Evolutionary conservation across 53 echinoderm and acorn worm genomes (phyloP).

Genomic region (Stichopus horrens): DNA sequence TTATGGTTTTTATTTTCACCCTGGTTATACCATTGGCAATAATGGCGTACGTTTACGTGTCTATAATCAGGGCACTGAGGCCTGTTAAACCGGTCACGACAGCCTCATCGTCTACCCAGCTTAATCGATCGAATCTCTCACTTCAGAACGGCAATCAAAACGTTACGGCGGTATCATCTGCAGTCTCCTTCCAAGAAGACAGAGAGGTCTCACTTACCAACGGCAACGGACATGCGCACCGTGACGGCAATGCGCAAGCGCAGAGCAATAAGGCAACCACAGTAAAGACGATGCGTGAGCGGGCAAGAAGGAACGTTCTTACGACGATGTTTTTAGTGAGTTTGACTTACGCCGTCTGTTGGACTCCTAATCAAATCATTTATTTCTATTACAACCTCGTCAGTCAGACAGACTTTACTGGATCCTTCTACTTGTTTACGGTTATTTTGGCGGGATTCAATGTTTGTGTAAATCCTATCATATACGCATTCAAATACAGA

Average conservation of each 20-base stretch:
- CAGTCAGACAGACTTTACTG: constrained; percentile 24
- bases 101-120: neutral
- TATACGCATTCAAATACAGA: constrained; percentile 48
- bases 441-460: constrained; percentile 25
- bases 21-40: constrained; percentile 31
- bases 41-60: constrained; percentile 44
- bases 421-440: constrained; percentile 20
- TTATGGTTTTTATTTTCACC: constrained; percentile 35
- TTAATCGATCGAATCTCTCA: constrained; percentile 4
- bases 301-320: constrained; percentile 25
- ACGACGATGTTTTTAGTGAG: constrained; percentile 42
- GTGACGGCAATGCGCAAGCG: neutral
- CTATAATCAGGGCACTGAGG: constrained; percentile 35
- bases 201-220: neutral
- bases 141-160: constrained; percentile 21
- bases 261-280: neutral
- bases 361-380: constrained; percentile 38
- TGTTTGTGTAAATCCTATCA: constrained; percentile 27
- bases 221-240: neutral
- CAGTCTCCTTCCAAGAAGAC: neutral
- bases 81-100: constrained; percentile 26
- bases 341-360: constrained; percentile 33
- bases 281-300: constrained; percentile 12
- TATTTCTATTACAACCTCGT: constrained; percentile 39
- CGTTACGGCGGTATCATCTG: neutral